These are phyloP conservation scores for Chiroxiphia lanceolata DNA, from an alignment of 2,797 vertebrate genomes.

Conservation along the genomic window DNA sequence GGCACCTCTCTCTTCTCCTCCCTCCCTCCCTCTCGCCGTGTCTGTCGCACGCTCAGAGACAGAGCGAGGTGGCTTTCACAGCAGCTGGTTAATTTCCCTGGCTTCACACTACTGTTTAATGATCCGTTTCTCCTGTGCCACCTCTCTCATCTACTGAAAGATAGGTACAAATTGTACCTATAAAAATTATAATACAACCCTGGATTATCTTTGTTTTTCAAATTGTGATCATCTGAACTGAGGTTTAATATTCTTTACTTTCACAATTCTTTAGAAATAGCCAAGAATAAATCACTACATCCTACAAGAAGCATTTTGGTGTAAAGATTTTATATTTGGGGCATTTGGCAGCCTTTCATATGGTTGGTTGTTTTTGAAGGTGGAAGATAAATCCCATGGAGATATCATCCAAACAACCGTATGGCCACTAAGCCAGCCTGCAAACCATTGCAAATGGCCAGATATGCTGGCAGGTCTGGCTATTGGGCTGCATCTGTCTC, in stretches of 20 bases:
- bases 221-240: slow-evolving; percentile 69
- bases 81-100: slow-evolving; percentile 86
- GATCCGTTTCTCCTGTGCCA: slow-evolving; percentile 83
- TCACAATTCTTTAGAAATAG: slow-evolving; percentile 40
- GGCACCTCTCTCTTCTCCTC: slow-evolving; percentile 63
- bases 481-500: slow-evolving; percentile 49
- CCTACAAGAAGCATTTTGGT: slow-evolving; percentile 14
- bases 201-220: slow-evolving; percentile 78
- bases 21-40: slow-evolving; percentile 57
- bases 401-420: slow-evolving; percentile 64
- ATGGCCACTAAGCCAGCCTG: slow-evolving; percentile 64
- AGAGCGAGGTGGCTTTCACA: slow-evolving; percentile 81
- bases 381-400: slow-evolving; percentile 66
- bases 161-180: slow-evolving; percentile 84
- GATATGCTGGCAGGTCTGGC: slow-evolving; percentile 40
- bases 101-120: slow-evolving; percentile 85
- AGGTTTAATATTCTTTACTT: slow-evolving; percentile 63
- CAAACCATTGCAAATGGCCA: slow-evolving; percentile 62
- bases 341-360: slow-evolving; percentile 64
- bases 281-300: neutral
- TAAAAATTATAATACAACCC: slow-evolving; percentile 83
- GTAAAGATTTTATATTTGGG: slow-evolving; percentile 51
- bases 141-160: slow-evolving; percentile 84
- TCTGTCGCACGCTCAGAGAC: slow-evolving; percentile 69
- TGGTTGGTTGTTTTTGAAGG: slow-evolving; percentile 66